Base-by-base conservation (phyloP, 2,797 vertebrate genomes). In the Emydoidea blandingii region DNA sequence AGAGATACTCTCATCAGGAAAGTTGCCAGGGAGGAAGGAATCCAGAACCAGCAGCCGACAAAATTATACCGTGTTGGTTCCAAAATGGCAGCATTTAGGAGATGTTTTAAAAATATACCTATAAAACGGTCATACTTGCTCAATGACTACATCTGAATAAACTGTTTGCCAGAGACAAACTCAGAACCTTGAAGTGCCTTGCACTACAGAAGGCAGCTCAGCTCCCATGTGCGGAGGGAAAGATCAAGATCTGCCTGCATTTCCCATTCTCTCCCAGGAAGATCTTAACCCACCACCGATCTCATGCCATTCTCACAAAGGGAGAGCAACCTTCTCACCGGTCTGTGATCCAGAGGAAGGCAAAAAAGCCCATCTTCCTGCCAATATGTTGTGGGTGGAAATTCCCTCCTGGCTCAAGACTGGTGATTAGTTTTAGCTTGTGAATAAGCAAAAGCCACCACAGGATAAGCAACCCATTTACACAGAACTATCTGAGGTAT, bases 381-480 rank as follows among this genome's bases (percentile, higher is more conserved):
- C 12, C 82, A 37, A 8, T 4, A 83, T 49, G 1, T 57, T 56
- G 5, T 4, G 6, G 8, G 16, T 53, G 4, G 4, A 37, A 54
- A 11, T 2, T 7, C 80, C 47, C 44, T 41, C 5, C 21, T 68
- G 37, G 5, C n/a, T 21, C 53, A 12, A 41, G 52, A 4, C 0
- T 3, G 23, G 41, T 8, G 83, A 85, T 3, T 88, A 79, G 93
- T 50, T 21, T 59, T 74, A 25, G 72, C 41, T 27, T 74, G 34
- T 41, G 25, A 47, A 56, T 0, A 1, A 72, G 74, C 76, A 19
- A 16, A 37, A 5, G 52, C 62, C 91, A 31, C 1, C 3, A 0
- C 0, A 3, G n/a, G 5, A 0, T 25, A 47, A 31, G n/a, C 49
- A 37, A 5, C 82, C 18, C 3, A 29, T 50, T 1, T n/a, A 1